Evolutionary conservation across 2,888 invertebrate species (phyloP), one percentile per base, ranked within the genome.

Genomic region (Ochropleura plecta): DNA sequence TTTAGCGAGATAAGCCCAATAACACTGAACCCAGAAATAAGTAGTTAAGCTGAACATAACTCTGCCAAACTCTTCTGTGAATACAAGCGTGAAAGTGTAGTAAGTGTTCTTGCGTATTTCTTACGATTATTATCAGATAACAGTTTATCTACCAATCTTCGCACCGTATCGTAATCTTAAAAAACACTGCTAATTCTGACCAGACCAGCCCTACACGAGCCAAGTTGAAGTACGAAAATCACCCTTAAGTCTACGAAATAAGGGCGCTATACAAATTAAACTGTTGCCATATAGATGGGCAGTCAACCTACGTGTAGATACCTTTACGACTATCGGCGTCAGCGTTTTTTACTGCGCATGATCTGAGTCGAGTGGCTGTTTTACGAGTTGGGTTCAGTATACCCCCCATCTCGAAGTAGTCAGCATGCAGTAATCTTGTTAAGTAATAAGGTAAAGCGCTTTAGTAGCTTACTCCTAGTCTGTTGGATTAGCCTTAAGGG

Each of bases 261-360:
- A 51, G 51, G 51, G 5, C 10, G 10, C 5, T 51, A 51, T 51
- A 8, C 7, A 51, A 46, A 4, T 46, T 10, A 46, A 59, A 67
- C 18, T 18, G 7, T 60, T 48, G 40, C 70, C 6, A 16, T 48
- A 51, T 48, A 60, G 59, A 30, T 20, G 18, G 12, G 10, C 18
- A 40, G 46, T 48, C n/a, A n/a, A 55, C 44, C 44, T 53, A 60
- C 20, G 42, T 44, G 16, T 63, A 30, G 30, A 30, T 30, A 60
- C 42, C 46, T 76, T 59, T 59, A 62, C 18, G 49, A 55, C 30
- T 30, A 30, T 18, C 48, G 9, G 20, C 63, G 81, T 74, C 90
- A 90, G 89, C 90, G 70, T 44, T 74, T 78, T 76, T 86, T 79
- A 92, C 82, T 90, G 94, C 94, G 94, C 94, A 95, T 94, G 94